Evolutionary conservation across 2,113 vertebrate species (phyloP).

Genomic region (Syrrhaptes paradoxus): DNA sequence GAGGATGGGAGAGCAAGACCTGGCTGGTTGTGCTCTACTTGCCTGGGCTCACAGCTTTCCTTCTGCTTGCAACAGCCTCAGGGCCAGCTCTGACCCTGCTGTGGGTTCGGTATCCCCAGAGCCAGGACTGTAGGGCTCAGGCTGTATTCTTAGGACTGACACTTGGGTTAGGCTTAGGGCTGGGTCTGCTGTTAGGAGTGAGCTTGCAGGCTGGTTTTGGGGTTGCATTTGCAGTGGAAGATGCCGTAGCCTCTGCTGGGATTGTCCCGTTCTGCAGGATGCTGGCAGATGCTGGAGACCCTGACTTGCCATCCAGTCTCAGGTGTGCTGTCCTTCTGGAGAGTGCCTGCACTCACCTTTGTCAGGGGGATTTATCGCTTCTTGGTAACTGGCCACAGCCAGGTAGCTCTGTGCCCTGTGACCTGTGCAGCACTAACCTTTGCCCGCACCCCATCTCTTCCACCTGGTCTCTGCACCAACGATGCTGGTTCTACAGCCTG

Average conservation of each 20-base stretch:
- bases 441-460: rapidly evolving
- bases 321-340: background rate
- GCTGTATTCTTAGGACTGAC: background rate
- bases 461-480: rapidly evolving
- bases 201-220: background rate
- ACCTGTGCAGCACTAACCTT: background rate
- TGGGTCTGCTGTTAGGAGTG: background rate
- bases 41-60: background rate
- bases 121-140: background rate
- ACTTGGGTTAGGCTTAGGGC: rapidly evolving
- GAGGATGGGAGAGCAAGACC: background rate
- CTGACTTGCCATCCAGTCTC: background rate
- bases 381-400: background rate
- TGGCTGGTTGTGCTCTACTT: background rate
- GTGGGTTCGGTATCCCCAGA: background rate
- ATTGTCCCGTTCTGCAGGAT: background rate
- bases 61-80: background rate
- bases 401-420: rapidly evolving
- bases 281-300: background rate
- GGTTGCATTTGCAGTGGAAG: background rate
- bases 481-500: background rate
- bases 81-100: background rate
- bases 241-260: background rate
- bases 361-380: rapidly evolving
- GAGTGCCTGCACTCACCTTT: background rate